Percentiles rank a stretch among this genome's conserved stretches.
phyloP scores from a whole-genome alignment of 53 echinoderm and acorn worm species.

The Echinarachnius parma region DNA sequence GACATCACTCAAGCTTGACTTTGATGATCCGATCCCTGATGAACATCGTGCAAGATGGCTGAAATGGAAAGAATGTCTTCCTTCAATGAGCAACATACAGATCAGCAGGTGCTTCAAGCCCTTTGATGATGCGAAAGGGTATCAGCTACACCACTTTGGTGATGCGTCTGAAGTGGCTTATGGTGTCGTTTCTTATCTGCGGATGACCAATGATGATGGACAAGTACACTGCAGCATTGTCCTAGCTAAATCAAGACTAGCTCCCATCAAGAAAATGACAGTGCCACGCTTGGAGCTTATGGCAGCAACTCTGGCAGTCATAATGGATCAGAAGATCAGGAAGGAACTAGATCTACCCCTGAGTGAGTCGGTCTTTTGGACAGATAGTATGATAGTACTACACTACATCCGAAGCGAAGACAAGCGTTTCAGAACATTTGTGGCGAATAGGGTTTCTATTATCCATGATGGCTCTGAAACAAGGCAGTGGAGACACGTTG shows the following conservation, averaged over 20 bases:
- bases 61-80: slow-evolving; percentile 24
- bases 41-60: slow-evolving; percentile 5
- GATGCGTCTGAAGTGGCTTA: slow-evolving; percentile 18
- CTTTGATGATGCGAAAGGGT: neutral
- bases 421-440: too few species aligned
- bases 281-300: slow-evolving; percentile 41
- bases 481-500: too few species aligned
- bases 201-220: neutral
- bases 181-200: slow-evolving; percentile 14
- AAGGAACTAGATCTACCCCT: slow-evolving; percentile 42
- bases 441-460: too few species aligned
- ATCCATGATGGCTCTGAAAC: too few species aligned
- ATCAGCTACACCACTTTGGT: slow-evolving; percentile 19
- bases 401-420: slow-evolving; percentile 28
- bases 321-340: slow-evolving; percentile 23
- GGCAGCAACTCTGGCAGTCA: slow-evolving; percentile 45
- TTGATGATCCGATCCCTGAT: slow-evolving; percentile 21
- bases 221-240: slow-evolving; percentile 12
- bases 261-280: slow-evolving; percentile 31
- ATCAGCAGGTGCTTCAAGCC: neutral
- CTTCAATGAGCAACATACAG: neutral
- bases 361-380: slow-evolving; percentile 38
- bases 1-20: neutral
- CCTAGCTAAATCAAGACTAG: slow-evolving; percentile 17
- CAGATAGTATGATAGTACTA: slow-evolving; percentile 47